Percentiles rank a stretch among this genome's conserved stretches.
phyloP scores from a whole-genome alignment of 2,888 invertebrate genomes.

The Marronus borbonicus region DNA sequence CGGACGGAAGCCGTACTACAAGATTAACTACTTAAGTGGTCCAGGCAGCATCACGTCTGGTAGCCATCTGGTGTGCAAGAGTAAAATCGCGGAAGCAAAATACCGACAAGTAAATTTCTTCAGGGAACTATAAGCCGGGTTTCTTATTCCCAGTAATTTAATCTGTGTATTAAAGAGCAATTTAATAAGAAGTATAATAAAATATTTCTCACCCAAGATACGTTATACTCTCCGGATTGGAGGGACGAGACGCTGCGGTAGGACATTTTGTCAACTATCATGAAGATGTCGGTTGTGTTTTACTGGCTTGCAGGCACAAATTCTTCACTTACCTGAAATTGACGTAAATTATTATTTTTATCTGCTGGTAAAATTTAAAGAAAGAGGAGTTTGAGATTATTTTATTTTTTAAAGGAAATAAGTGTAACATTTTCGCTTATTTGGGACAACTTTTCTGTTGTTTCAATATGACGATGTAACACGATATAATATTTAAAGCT shows the following conservation, averaged over 20 bases:
- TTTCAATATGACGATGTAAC: too few species aligned
- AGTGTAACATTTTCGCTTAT: too few species aligned
- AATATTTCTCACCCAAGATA: slow-evolving; percentile 57
- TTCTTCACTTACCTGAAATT: slow-evolving; percentile 57
- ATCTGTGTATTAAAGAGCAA: background rate
- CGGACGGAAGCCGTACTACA: slow-evolving; percentile 44
- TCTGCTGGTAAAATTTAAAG: background rate
- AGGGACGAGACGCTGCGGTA: slow-evolving; percentile 57
- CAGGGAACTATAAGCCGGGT: background rate
- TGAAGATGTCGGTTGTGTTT: slow-evolving; percentile 51
- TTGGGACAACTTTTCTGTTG: too few species aligned
- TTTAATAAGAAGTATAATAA: background rate
- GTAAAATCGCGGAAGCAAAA: slow-evolving; percentile 19
- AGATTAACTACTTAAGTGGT: slow-evolving; percentile 50
- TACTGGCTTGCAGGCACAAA: slow-evolving; percentile 47
- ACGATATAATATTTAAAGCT: too few species aligned
- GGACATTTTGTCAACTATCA: slow-evolving; percentile 57
- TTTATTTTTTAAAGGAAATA: too few species aligned
- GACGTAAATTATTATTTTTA: background rate
- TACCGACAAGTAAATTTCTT: slow-evolving; percentile 10
- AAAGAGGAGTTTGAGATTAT: too few species aligned
- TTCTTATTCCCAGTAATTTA: background rate
- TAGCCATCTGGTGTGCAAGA: slow-evolving; percentile 44
- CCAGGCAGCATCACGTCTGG: slow-evolving; percentile 49
- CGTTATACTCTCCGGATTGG: slow-evolving; percentile 57